Evolutionary conservation across 2,797 vertebrate species (phyloP), one percentile per base, ranked within the genome.

Genomic region (Gymnothorax reevesii): DNA sequence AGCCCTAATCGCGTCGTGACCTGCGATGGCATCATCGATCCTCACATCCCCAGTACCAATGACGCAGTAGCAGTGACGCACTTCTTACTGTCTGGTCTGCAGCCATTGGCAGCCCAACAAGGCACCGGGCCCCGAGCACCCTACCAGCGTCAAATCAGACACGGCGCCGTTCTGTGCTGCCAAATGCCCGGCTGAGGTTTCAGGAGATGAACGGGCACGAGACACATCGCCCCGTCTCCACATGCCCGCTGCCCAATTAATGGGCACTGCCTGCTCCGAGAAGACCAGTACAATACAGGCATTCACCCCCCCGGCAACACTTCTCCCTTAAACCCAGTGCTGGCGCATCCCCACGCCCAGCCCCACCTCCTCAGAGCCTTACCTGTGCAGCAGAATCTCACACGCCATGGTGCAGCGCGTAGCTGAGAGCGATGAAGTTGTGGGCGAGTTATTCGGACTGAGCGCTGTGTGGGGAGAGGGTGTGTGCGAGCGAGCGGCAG

Each of bases 321-420:
- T 42, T 15, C 75, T 4, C 6, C n/a, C 17, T 73, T 73, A 52
- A 54, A 49, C 52, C 20, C 42, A 54, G 57, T 4, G 17, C 60
- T 60, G 59, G 33, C 49, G 52, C 2, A 83, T 17, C 83, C 52
- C 0, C 57, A 9, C 22, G 0, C 57, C 25, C 22, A 7, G 10
- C 57, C 52, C 55, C 54, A 17, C 57, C 55, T 62, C 87, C 25
- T 3, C 57, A 17, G 64, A 17, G 69, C 87, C 89, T 93, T 95
- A 96, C 94, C 94, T 96, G 92, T 95, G 92, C 89, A 95, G 93
- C 83, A 96, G 92, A 91, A 95, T 91, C 92, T 95, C 94, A 88
- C 92, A 96, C 87, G 95, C 93, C 95, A 96, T 96, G 89, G 91
- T 94, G 92, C 83, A n/a, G 6, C 22, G 27, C 60, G 84, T 89